A percentile compares a stretch with the other conserved stretches of the same genome.
These are phyloP conservation scores for Pilophorus perplexus DNA, from an alignment of 2,888 invertebrate genomes.

Conservation along the genomic window DNA sequence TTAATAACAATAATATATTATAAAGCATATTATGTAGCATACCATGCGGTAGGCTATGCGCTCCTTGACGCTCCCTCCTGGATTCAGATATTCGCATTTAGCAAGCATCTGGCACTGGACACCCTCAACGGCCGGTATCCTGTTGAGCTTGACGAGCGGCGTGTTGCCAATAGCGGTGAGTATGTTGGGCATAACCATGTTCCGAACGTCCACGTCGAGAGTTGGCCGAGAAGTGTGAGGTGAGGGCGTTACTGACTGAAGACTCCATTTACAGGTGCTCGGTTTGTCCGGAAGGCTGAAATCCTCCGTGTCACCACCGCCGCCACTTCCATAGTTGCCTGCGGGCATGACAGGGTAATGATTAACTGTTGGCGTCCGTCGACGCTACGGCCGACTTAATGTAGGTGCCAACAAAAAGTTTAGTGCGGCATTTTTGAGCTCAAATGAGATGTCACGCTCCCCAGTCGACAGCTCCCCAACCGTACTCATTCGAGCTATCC, in stretches of 20 bases:
- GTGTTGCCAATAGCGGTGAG: conserved; percentile 79
- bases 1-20: no score
- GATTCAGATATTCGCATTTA: conserved; percentile 96
- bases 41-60: conserved; percentile 93
- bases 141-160: conserved; percentile 75
- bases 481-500: no score
- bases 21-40: no score
- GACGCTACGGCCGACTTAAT: no score
- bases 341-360: no score
- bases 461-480: no score
- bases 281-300: conserved; percentile 32
- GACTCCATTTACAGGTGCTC: conserved; percentile 18
- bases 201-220: conserved; percentile 22
- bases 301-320: conserved; percentile 37
- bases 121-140: conserved; percentile 72
- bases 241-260: not conserved
- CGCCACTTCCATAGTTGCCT: no score
- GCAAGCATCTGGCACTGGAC: conserved; percentile 81
- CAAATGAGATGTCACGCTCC: no score
- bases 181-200: conserved; percentile 62
- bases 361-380: no score
- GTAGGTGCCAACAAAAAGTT: no score
- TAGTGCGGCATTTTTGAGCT: no score
- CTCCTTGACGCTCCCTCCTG: conserved; percentile 96
- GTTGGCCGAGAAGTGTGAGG: conserved; percentile 24